phyloP scores from a whole-genome alignment of 1,140 invertebrate genomes.

The Drosophila rufa region DNA sequence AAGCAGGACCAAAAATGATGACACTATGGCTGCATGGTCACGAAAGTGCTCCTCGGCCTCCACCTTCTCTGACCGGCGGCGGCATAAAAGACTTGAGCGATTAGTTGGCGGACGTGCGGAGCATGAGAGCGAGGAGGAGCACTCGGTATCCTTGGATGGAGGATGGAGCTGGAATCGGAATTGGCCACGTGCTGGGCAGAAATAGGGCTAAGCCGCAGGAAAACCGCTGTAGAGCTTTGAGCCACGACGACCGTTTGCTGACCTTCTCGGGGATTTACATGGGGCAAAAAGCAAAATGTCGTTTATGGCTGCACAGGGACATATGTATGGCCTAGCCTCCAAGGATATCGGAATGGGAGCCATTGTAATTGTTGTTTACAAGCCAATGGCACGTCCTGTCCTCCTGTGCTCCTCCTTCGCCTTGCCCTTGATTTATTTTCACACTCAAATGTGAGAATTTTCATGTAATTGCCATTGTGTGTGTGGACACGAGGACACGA shows the following conservation, averaged over 20 bases:
- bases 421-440: slow-evolving; percentile 75
- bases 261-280: slow-evolving; percentile 64
- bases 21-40: slow-evolving; percentile 63
- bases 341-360: slow-evolving; percentile 13
- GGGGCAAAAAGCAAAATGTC: slow-evolving; percentile 57
- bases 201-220: slow-evolving; percentile 44
- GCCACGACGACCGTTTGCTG: slow-evolving; percentile 42
- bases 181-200: slow-evolving; percentile 54
- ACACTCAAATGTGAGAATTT: slow-evolving; percentile 61
- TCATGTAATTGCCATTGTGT: slow-evolving; percentile 67
- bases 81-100: slow-evolving; percentile 81
- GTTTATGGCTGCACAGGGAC: slow-evolving; percentile 44
- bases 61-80: slow-evolving; percentile 5
- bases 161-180: slow-evolving; percentile 18
- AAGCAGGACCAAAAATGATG: slow-evolving; percentile 28
- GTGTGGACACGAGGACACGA: slow-evolving; percentile 29
- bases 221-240: slow-evolving; percentile 56
- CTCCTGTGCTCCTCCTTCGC: slow-evolving; percentile 8
- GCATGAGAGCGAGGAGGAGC: slow-evolving; percentile 55
- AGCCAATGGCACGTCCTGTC: slow-evolving; percentile 37
- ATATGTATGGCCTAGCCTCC: slow-evolving; percentile 13
- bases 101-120: slow-evolving; percentile 74
- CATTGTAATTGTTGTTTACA: slow-evolving; percentile 53
- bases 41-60: slow-evolving; percentile 48
- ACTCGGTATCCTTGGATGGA: slow-evolving; percentile 16